These are phyloP conservation scores for Chionoecetes opilio DNA, from an alignment of 1,140 invertebrate genomes.

Conservation along the genomic window DNA sequence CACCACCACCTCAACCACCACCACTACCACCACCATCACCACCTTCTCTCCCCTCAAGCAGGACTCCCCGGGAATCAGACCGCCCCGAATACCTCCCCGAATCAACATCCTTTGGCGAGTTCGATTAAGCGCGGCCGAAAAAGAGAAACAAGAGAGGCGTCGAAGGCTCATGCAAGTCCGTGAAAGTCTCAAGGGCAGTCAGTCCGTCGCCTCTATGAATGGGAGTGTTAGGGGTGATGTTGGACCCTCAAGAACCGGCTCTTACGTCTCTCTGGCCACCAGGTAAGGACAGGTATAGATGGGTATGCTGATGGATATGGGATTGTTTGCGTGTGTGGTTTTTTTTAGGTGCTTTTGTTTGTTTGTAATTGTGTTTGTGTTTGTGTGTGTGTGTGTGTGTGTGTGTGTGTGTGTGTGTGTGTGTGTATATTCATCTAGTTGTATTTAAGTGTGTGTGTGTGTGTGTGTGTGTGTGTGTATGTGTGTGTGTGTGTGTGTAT, in stretches of 20 bases:
- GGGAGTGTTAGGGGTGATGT: not conserved
- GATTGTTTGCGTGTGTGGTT: too few species aligned
- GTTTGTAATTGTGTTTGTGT: too few species aligned
- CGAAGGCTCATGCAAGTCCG: not conserved
- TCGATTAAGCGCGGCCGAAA: conserved; percentile 10
- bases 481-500: too few species aligned
- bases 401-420: too few species aligned
- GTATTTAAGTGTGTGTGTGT: too few species aligned
- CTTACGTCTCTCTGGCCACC: not conserved
- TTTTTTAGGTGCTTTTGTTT: too few species aligned
- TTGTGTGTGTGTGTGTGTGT: too few species aligned
- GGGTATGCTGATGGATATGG: too few species aligned
- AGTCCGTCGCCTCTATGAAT: not conserved
- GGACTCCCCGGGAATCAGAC: not conserved
- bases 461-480: too few species aligned
- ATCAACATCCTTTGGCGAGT: conserved; percentile 34
- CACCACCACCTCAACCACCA: too few species aligned
- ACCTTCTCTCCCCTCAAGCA: not conserved
- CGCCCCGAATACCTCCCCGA: not conserved
- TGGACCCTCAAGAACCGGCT: not conserved
- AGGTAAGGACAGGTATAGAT: not conserved
- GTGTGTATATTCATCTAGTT: too few species aligned
- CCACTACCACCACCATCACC: not conserved
- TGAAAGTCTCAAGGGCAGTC: not conserved
- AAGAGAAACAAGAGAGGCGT: not conserved